Conservation (phyloP, 2,888 invertebrate species). For the Ophion slaviceki region DNA sequence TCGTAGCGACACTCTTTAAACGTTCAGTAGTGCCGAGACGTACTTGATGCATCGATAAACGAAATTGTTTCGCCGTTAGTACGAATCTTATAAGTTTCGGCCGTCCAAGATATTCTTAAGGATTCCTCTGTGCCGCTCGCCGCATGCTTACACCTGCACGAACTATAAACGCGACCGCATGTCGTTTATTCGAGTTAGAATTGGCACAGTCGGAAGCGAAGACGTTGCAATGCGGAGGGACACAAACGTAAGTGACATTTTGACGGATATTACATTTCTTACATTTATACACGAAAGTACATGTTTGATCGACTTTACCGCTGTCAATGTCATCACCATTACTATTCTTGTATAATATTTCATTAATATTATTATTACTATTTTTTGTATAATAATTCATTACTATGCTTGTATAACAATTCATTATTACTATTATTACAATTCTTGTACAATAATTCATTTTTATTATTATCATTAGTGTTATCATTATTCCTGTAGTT, state of each 20-base stretch:
- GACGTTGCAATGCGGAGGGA: conserved; percentile 42
- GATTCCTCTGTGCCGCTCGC: conserved; percentile 14
- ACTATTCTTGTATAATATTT: neutral
- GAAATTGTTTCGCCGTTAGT: neutral
- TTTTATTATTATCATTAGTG: neutral
- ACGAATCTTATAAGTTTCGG: conserved; percentile 8
- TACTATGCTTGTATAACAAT: too few species aligned
- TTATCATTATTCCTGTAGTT: neutral
- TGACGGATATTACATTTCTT: neutral
- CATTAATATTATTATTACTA: neutral
- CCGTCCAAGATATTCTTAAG: neutral
- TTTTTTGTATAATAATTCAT: too few species aligned
- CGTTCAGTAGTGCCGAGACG: conserved; percentile 9
- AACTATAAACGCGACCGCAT: conserved; percentile 4
- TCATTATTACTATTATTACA: neutral
- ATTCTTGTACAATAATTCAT: neutral
- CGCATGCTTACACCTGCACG: neutral
- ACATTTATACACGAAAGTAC: neutral
- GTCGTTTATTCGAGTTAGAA: conserved; percentile 49
- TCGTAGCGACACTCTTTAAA: conserved; percentile 25
- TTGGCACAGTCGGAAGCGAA: conserved; percentile 30
- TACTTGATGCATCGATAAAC: conserved; percentile 5
- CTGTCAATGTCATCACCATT: neutral
- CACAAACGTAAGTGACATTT: conserved; percentile 45
- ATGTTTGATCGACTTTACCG: neutral